Conservation (phyloP, 1,140 invertebrate genomes). For the Heliconius hewitsoni region DNA sequence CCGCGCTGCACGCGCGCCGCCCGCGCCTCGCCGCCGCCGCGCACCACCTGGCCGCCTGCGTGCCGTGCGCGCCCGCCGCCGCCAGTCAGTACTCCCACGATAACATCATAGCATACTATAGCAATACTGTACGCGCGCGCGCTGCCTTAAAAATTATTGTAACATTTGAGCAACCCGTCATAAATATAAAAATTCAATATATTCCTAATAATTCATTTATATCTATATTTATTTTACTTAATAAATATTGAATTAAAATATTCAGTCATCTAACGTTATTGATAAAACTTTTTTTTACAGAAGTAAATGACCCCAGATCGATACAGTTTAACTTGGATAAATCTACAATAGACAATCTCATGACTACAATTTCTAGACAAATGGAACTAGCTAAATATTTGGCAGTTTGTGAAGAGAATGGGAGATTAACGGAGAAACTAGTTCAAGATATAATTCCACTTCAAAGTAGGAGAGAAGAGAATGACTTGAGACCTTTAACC, state of each 20-base stretch:
- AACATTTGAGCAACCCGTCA: no score
- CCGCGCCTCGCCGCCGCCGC: constrained; percentile 84
- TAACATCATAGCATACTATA: no score
- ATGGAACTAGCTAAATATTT: constrained; percentile 87
- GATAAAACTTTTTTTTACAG: constrained; percentile 40
- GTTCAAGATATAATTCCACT: constrained; percentile 66
- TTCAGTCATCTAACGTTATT: no score
- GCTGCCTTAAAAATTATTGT: no score
- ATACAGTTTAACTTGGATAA: constrained; percentile 86
- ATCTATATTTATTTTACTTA: neutral
- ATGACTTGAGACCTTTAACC: constrained; percentile 82
- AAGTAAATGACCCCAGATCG: constrained; percentile 69
- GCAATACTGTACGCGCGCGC: no score
- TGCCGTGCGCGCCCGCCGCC: constrained; percentile 57
- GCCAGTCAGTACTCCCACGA: constrained; percentile 49
- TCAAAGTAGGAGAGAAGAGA: constrained; percentile 61
- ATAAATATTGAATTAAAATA: no score
- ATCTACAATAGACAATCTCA: constrained; percentile 85
- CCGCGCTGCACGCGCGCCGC: constrained; percentile 80
- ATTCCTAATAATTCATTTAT: no score
- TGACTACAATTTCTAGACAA: constrained; percentile 86
- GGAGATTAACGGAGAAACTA: constrained; percentile 61
- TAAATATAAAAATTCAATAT: no score
- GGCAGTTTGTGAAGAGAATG: constrained; percentile 82
- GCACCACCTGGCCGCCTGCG: constrained; percentile 82